Percentiles rank a stretch among this genome's conserved stretches.
These are phyloP conservation scores for Pseudopleuronectes americanus DNA, from an alignment of 2,797 vertebrate genomes.

Conservation along the genomic window DNA sequence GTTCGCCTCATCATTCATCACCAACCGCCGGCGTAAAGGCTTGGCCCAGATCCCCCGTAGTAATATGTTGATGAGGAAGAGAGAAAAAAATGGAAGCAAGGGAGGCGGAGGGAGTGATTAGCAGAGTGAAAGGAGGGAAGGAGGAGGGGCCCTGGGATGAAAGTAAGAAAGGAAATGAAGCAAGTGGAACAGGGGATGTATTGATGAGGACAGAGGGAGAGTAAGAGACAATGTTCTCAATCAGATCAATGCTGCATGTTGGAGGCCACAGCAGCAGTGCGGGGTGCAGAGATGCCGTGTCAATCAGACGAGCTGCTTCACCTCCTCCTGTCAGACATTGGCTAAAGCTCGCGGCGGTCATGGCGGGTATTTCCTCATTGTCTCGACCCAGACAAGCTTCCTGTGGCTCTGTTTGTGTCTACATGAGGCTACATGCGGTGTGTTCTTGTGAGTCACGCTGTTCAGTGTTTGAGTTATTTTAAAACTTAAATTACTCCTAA, in stretches of 20 bases:
- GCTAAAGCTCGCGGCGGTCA: constrained; percentile 47
- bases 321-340: constrained; percentile 65
- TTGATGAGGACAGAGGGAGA: constrained; percentile 47
- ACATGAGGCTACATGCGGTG: constrained; percentile 3
- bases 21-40: constrained; percentile 67
- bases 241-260: constrained; percentile 54
- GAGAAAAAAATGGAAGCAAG: constrained; percentile 42
- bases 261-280: constrained; percentile 50
- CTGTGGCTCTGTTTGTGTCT: constrained; percentile 42
- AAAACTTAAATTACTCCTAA: not conserved
- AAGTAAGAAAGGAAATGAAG: constrained; percentile 56
- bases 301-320: constrained; percentile 69
- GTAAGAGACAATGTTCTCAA: constrained; percentile 42
- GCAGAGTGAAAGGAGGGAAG: constrained; percentile 45
- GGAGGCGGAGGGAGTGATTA: constrained; percentile 63
- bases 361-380: constrained; percentile 50
- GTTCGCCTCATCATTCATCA: constrained; percentile 67
- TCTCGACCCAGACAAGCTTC: constrained; percentile 47
- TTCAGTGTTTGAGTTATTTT: not conserved
- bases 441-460: constrained; percentile 26
- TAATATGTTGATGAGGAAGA: constrained; percentile 70
- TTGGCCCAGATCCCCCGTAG: constrained; percentile 64
- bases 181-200: constrained; percentile 56
- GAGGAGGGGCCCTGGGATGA: constrained; percentile 42
- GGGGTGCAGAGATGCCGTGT: constrained; percentile 46